Base-by-base conservation (phyloP, 2,888 invertebrate genomes). In the Ormyrus rosae region DNA sequence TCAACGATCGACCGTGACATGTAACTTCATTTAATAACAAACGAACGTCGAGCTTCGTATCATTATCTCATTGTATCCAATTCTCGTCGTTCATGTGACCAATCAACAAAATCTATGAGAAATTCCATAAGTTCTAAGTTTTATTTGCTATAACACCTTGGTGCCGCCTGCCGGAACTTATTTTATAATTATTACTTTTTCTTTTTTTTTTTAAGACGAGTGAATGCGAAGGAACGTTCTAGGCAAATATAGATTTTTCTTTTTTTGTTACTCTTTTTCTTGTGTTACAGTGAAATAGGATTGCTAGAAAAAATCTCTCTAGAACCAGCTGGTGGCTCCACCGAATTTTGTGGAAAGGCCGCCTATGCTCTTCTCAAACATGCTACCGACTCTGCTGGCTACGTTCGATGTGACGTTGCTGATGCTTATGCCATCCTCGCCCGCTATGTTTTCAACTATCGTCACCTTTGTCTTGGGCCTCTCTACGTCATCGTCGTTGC, bases 271-370 rank as follows among this genome's bases (percentile, higher is more conserved):
- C 10, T 46, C 7, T 10, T 11, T 76, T 51, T 55, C 34, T 50
- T 11, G 45, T 34, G 48, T 53, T 64, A 56, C 45, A 68, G 19
- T 48, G 58, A 76, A 76, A 53, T 50, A 56, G 60, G 46, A 69
- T 56, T 55, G 53, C 71, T 79, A 79, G 75, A 68, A 72, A 73
- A 73, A 78, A 58, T 55, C 55, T 71, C 9, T 86, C 92, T 94
- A 96, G 93, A 96, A 96, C 96, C 96, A 96, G 91, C 96, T 96
- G 79, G 94, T 93, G 84, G 96, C 95, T 85, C 96, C 96, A 83
- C 97, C 96, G 84, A 97, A 93, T 92, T 97, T 97, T 86, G 96
- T 96, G 88, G 97, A 96, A 88, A 97, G 93, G 89, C 97, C 97
- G 84, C 97, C 97, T 87, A 97, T 95, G 85, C 97, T 96, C 90